A percentile compares a stretch with the other conserved stretches of the same genome.
These are phyloP conservation scores for Netelia inedita DNA, from an alignment of 2,888 invertebrate genomes.

Conservation along the genomic window DNA sequence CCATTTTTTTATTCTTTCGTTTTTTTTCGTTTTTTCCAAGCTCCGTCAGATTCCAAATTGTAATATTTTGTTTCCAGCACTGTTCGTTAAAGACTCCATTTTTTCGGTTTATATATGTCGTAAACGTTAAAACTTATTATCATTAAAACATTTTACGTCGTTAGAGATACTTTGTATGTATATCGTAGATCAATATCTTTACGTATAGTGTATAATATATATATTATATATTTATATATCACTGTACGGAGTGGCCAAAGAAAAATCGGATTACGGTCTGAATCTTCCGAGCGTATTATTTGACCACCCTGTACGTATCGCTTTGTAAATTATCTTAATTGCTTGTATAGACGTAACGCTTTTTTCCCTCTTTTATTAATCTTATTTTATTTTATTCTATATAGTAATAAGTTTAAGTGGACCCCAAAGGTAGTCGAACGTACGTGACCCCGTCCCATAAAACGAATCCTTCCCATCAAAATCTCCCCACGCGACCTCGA, in stretches of 20 bases:
- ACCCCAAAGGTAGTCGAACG: slow-evolving; percentile 81
- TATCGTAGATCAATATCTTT: slow-evolving; percentile 65
- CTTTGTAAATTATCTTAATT: slow-evolving; percentile 76
- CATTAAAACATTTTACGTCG: slow-evolving; percentile 70
- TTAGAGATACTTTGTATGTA: slow-evolving; percentile 72
- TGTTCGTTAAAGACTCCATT: slow-evolving; percentile 43
- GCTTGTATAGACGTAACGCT: slow-evolving; percentile 71
- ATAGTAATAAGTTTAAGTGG: slow-evolving; percentile 80
- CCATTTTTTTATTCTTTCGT: neutral
- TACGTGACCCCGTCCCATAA: slow-evolving; percentile 74
- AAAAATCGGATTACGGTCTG: slow-evolving; percentile 66
- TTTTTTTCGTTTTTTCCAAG: slow-evolving; percentile 10
- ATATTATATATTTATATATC: slow-evolving; percentile 69
- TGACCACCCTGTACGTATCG: slow-evolving; percentile 73
- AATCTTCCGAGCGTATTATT: slow-evolving; percentile 66
- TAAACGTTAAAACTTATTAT: slow-evolving; percentile 60
- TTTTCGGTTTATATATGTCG: slow-evolving; percentile 5
- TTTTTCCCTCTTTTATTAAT: slow-evolving; percentile 21
- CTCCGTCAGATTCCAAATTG: slow-evolving; percentile 23
- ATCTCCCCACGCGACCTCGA: slow-evolving; percentile 40
- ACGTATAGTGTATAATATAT: slow-evolving; percentile 62
- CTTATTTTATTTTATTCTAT: slow-evolving; percentile 16
- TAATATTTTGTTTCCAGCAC: slow-evolving; percentile 11
- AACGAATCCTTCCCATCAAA: slow-evolving; percentile 34
- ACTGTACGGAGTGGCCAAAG: slow-evolving; percentile 75